These are phyloP conservation scores for Zelostemma sp. DNA, from an alignment of 1,140 invertebrate genomes.

Conservation along the genomic window DNA sequence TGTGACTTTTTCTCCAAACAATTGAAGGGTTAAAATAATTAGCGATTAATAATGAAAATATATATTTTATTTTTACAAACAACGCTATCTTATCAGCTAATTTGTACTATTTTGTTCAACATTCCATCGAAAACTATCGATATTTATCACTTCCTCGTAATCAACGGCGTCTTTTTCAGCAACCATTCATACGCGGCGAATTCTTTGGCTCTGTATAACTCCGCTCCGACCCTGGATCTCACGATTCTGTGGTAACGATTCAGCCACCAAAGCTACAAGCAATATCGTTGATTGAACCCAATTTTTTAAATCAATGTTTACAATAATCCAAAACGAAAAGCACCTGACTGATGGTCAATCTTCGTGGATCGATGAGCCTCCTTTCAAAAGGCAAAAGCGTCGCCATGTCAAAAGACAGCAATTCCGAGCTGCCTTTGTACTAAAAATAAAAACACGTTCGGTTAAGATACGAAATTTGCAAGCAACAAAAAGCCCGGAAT, in stretches of 20 bases:
- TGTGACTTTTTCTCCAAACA: no score
- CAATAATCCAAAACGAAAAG: conserved; percentile 4
- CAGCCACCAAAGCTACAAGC: conserved; percentile 63
- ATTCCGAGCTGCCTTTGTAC: conserved; percentile 51
- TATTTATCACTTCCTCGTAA: conserved; percentile 14
- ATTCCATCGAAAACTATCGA: no score
- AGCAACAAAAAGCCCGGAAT: no score
- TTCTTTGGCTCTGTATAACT: conserved; percentile 55
- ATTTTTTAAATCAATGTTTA: neutral
- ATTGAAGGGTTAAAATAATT: no score
- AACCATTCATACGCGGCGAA: conserved; percentile 60
- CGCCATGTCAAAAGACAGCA: conserved; percentile 75
- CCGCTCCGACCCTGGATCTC: conserved; percentile 54
- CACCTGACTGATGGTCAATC: conserved; percentile 70
- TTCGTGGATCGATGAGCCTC: conserved; percentile 73
- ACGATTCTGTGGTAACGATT: conserved; percentile 63
- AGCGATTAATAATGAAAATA: no score
- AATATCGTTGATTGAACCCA: conserved; percentile 13
- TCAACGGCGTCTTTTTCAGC: conserved; percentile 56
- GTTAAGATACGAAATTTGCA: no score
- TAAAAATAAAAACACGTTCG: neutral
- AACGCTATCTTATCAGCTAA: no score
- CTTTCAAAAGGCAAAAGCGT: conserved; percentile 79
- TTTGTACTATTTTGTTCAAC: no score
- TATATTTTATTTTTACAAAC: no score